phyloP scores from a whole-genome alignment of 2,113 vertebrate genomes.

The Semnopithecus entellus region DNA sequence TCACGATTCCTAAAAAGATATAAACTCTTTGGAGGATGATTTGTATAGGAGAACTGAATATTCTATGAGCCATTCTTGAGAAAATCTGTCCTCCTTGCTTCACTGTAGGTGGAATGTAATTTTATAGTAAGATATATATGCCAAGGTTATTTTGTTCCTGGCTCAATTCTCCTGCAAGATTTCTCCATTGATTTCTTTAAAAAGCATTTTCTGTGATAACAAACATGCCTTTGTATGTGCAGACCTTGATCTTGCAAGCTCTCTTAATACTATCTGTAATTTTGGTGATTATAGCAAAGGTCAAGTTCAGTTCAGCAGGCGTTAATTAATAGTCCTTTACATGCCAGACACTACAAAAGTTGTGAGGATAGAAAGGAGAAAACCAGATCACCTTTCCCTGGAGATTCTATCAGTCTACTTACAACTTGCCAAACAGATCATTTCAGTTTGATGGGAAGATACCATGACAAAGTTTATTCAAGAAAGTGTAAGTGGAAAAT shows the following conservation, averaged over 20 bases:
- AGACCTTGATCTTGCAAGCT: not conserved
- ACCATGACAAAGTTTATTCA: not conserved
- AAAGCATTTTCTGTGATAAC: not conserved
- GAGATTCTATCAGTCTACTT: not conserved
- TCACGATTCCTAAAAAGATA: not conserved
- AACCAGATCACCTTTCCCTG: not conserved
- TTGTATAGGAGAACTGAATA: not conserved
- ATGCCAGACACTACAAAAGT: not conserved
- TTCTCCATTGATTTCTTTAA: not conserved
- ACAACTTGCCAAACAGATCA: not conserved
- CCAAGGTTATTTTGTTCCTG: not conserved
- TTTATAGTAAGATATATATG: not conserved
- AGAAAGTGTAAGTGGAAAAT: not conserved
- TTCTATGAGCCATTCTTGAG: not conserved
- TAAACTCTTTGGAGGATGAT: not conserved
- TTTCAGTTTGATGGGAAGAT: not conserved
- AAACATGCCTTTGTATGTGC: not conserved
- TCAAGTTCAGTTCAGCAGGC: not conserved
- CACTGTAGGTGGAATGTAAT: not conserved
- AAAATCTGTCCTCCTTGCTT: not conserved
- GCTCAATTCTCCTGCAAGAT: not conserved
- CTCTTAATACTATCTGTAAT: not conserved
- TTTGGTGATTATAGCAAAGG: not conserved
- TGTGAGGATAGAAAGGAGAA: not conserved
- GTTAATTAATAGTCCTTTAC: not conserved